These are phyloP conservation scores for Timema cristinae DNA, from an alignment of 2,888 invertebrate genomes.

Conservation along the genomic window DNA sequence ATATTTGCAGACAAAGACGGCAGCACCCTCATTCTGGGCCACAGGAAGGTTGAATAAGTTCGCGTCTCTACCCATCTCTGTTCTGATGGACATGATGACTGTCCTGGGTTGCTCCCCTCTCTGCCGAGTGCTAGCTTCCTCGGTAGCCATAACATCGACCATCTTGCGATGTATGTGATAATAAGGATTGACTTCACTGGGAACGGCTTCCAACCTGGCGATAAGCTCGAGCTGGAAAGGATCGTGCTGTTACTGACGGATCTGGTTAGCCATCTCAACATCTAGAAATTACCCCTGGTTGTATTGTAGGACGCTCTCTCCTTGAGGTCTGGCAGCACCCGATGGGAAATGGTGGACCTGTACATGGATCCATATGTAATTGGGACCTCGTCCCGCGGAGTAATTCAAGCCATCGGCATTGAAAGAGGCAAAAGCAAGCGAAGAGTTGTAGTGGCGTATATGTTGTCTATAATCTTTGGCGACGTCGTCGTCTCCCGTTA, in stretches of 20 bases:
- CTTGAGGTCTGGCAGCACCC: background rate
- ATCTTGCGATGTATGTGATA: background rate
- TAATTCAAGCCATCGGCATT: background rate
- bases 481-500: background rate
- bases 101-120: background rate
- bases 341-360: constrained; percentile 1
- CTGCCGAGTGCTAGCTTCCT: background rate
- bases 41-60: background rate
- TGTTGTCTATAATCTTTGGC: background rate
- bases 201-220: background rate
- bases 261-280: background rate
- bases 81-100: background rate
- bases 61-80: background rate
- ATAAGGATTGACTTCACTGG: background rate
- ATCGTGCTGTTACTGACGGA: background rate
- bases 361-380: background rate
- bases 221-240: background rate
- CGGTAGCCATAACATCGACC: background rate
- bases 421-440: background rate
- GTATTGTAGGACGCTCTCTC: background rate
- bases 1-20: background rate
- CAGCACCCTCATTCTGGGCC: background rate
- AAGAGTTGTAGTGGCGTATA: background rate
- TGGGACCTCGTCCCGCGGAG: background rate
- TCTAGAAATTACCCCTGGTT: background rate